Percentiles rank a stretch among this genome's conserved stretches.
Conservation (phyloP, 2,888 invertebrate genomes). For the Lampropteryx suffumata region DNA sequence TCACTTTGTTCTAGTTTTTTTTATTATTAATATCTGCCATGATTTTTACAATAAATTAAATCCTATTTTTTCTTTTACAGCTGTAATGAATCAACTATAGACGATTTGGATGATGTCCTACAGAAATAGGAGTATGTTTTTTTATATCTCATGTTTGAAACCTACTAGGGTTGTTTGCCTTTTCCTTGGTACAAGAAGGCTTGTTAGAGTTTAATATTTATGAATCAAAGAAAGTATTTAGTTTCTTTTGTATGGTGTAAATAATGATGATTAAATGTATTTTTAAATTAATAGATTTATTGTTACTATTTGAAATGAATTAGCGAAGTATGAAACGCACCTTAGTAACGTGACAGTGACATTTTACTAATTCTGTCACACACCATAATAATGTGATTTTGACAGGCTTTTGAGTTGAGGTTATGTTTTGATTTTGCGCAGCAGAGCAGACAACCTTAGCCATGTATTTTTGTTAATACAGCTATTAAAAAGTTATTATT, state of each 20-base stretch:
- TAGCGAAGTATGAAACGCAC: not conserved
- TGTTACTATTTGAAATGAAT: not conserved
- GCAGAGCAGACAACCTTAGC: not conserved
- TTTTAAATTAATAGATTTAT: too few relatives aligned
- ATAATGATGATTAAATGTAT: too few relatives aligned
- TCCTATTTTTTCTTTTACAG: slow-evolving; percentile 64
- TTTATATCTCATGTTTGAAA: too few relatives aligned
- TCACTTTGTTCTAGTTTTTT: too few relatives aligned
- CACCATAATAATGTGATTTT: slow-evolving; percentile 8
- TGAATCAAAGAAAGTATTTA: too few relatives aligned
- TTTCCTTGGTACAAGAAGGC: too few relatives aligned
- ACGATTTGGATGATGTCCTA: slow-evolving; percentile 67
- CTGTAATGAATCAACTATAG: slow-evolving; percentile 74
- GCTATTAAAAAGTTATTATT: too few relatives aligned
- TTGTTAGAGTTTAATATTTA: too few relatives aligned
- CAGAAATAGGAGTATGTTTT: slow-evolving; percentile 20
- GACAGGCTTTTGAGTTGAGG: slow-evolving; percentile 17
- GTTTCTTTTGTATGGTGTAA: too few relatives aligned
- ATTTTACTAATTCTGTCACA: not conserved
- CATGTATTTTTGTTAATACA: slow-evolving; percentile 1
- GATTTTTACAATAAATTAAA: too few relatives aligned
- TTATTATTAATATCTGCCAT: too few relatives aligned
- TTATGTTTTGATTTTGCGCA: not conserved
- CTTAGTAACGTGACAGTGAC: not conserved
- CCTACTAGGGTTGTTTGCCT: too few relatives aligned